Percentiles rank a stretch among this genome's conserved stretches.
phyloP scores from a whole-genome alignment of 2,797 vertebrate species.

The Labroides dimidiatus region DNA sequence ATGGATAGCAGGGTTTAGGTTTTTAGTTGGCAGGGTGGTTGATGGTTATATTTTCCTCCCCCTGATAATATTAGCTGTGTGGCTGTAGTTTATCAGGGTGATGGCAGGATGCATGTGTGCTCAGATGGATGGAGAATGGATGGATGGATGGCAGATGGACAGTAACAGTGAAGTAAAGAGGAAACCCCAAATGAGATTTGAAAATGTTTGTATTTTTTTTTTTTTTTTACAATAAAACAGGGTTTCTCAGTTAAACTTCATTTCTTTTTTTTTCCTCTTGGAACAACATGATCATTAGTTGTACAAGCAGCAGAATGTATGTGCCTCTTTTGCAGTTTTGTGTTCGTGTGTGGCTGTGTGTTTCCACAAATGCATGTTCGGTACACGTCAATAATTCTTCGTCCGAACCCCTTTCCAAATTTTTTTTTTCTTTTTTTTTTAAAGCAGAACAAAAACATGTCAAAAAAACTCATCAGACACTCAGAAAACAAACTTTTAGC shows the following conservation, averaged over 20 bases:
- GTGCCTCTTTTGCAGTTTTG: constrained; percentile 38
- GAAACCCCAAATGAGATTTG: constrained; percentile 68
- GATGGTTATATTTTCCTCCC: constrained; percentile 35
- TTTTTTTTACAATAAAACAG: constrained; percentile 84
- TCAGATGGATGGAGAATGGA: constrained; percentile 44
- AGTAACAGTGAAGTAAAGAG: constrained; percentile 53
- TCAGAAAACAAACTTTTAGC: constrained; percentile 34
- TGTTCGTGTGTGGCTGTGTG: constrained; percentile 18
- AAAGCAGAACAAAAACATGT: constrained; percentile 43
- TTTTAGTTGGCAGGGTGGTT: constrained; percentile 5
- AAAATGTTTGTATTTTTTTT: constrained; percentile 86
- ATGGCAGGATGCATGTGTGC: constrained; percentile 49
- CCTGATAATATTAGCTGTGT: constrained; percentile 7
- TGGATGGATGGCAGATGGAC: constrained; percentile 31
- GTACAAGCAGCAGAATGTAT: constrained; percentile 37
- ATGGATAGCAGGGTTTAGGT: not conserved
- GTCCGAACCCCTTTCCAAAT: constrained; percentile 21
- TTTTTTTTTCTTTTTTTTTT: constrained; percentile 1
- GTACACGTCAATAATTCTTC: constrained; percentile 14
- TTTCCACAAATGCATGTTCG: constrained; percentile 38
- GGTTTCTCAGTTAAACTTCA: constrained; percentile 83
- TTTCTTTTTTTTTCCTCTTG: constrained; percentile 59
- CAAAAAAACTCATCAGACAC: constrained; percentile 31
- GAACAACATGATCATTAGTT: constrained; percentile 43
- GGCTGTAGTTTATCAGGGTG: constrained; percentile 44